phyloP scores from a whole-genome alignment of 2,888 invertebrate species.

The Anagyrus pseudococci region DNA sequence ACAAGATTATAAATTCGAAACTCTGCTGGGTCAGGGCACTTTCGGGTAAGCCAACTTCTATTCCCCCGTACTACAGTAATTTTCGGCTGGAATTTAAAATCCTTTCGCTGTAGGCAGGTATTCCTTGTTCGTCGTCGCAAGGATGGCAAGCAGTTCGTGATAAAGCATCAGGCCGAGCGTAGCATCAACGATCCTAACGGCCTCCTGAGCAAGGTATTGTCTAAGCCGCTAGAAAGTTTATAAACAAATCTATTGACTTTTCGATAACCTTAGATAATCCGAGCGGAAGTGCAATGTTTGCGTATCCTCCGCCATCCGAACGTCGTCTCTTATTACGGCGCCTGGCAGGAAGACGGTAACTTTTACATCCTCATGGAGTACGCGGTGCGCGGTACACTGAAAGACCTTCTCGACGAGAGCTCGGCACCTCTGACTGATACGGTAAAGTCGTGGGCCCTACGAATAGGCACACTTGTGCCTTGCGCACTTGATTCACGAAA shows the following conservation, averaged over 20 bases:
- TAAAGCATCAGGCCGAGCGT: conserved; percentile 49
- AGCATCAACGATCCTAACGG: conserved; percentile 38
- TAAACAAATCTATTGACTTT: background rate
- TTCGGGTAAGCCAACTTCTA: conserved; percentile 46
- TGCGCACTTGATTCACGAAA: background rate
- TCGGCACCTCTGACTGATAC: conserved; percentile 46
- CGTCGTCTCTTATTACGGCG: conserved; percentile 53
- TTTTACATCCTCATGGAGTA: conserved; percentile 84
- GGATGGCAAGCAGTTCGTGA: conserved; percentile 50
- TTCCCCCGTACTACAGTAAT: background rate
- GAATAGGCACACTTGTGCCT: no score
- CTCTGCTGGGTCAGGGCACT: conserved; percentile 47
- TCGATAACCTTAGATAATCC: conserved; percentile 48
- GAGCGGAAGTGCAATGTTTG: conserved; percentile 51
- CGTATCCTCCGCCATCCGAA: conserved; percentile 56
- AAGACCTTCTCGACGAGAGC: conserved; percentile 70
- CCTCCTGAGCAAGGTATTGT: conserved; percentile 33
- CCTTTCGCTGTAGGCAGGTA: conserved; percentile 50
- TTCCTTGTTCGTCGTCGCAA: conserved; percentile 48
- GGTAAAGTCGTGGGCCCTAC: background rate
- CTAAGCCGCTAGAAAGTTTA: background rate
- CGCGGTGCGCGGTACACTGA: conserved; percentile 78
- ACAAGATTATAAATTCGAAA: conserved; percentile 44
- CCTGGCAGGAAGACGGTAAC: conserved; percentile 51
- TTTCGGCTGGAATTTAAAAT: conserved; percentile 3